Evolutionary conservation across 2,113 vertebrate species (phyloP), one percentile per base, ranked within the genome.

Genomic region (Cottus gobio): DNA sequence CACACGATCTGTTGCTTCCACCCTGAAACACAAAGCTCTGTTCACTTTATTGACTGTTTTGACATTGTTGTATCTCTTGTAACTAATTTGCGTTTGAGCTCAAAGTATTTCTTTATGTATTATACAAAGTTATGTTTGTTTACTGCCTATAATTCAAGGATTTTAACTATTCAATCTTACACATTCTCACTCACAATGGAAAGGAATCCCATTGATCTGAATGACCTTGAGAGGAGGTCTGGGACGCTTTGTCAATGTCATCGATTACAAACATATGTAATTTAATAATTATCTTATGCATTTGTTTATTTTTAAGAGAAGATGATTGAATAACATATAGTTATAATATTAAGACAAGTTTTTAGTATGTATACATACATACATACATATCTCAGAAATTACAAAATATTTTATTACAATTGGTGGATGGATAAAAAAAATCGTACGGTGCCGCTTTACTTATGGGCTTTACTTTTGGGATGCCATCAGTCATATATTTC

Each of bases 11-110:
- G 71, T 18, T 76, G 61, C 58, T 31, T 65, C 48, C 37, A 58
- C 50, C 52, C 62, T 62, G 26, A 50, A 64, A 31, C 58, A 69
- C 52, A 60, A 48, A 72, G 22, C 50, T 61, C 39, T 86, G 66
- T 80, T 74, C 46, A 9, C 58, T 68, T 56, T 48, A 75, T 46
- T 57, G 39, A 79, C 66, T 12, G 16, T 37, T 74, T 31, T 56
- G 37, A 30, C 30, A 71, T 16, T 9, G 4, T 37, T 61, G 16
- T 31, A 62, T 34, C 42, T 71, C 15, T 24, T 58, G 48, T 58
- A 30, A 46, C 65, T 50, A 11, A 37, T 52, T 52, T 15, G 24
- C 16, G 26, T 48, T 58, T 34, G 16, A 58, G 9, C 12, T 26
- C n/a, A 20, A 58, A 30, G 61, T 30, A 65, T 67, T 82, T n/a